A percentile compares a stretch with the other conserved stretches of the same genome.
These are phyloP conservation scores for Dusona sp. DNA, from an alignment of 2,888 invertebrate species.

Conservation along the genomic window DNA sequence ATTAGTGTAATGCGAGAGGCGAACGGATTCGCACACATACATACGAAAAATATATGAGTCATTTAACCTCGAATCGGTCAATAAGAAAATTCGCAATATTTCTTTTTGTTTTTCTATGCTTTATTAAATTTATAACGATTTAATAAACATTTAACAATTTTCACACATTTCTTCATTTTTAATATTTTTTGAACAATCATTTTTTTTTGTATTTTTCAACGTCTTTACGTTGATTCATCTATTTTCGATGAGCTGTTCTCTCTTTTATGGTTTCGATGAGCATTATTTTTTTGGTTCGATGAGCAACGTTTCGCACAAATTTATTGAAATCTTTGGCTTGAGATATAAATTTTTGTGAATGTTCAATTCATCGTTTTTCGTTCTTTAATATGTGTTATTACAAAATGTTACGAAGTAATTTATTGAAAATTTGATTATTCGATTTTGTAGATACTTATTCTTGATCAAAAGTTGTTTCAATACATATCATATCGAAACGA, in stretches of 20 bases:
- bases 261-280: no score
- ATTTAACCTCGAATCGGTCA: background rate
- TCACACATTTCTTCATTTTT: background rate
- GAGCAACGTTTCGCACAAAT: background rate
- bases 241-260: background rate
- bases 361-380: background rate
- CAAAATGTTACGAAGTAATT: no score
- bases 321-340: background rate
- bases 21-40: conserved; percentile 17
- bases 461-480: background rate
- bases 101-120: background rate
- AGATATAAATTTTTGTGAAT: background rate
- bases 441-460: no score
- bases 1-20: conserved; percentile 32
- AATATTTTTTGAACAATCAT: background rate
- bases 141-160: background rate
- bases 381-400: no score
- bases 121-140: background rate
- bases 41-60: conserved; percentile 3
- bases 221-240: background rate
- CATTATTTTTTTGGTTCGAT: background rate
- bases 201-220: background rate
- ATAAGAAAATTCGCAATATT: background rate
- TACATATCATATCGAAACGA: background rate
- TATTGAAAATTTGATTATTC: no score